phyloP scores from a whole-genome alignment of 2,888 invertebrate species.

The Andrena praecox region DNA sequence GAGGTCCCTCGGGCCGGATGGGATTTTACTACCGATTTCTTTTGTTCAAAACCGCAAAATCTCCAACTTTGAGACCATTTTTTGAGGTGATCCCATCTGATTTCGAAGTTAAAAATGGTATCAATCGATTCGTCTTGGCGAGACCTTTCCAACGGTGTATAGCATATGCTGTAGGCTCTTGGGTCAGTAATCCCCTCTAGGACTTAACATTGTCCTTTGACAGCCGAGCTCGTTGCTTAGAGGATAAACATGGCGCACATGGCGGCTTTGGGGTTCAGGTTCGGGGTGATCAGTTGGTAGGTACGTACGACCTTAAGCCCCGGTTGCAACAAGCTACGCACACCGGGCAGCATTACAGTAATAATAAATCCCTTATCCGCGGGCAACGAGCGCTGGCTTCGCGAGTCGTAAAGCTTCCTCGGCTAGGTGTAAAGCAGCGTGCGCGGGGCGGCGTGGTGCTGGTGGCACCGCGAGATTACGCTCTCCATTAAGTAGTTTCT shows the following conservation, averaged over 20 bases:
- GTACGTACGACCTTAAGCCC: not conserved
- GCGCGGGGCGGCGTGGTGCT: constrained; percentile 3
- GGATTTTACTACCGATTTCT: too few species aligned
- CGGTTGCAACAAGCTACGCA: constrained; percentile 16
- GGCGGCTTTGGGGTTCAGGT: not conserved
- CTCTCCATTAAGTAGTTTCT: constrained; percentile 56
- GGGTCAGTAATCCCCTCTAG: too few species aligned
- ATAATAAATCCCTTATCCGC: constrained; percentile 46
- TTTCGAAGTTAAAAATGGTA: too few species aligned
- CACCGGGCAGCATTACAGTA: constrained; percentile 14
- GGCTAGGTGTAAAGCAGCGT: constrained; percentile 33
- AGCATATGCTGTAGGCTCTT: too few species aligned
- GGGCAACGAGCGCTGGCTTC: constrained; percentile 13
- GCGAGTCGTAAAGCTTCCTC: constrained; percentile 46
- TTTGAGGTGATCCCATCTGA: too few species aligned
- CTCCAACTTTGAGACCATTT: too few species aligned
- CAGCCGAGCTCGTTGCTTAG: not conserved
- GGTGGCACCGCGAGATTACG: constrained; percentile 55
- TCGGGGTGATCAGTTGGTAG: not conserved
- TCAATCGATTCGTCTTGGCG: too few species aligned
- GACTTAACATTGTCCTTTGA: too few species aligned
- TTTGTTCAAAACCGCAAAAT: too few species aligned
- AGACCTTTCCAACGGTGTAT: too few species aligned
- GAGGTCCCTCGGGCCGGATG: too few species aligned
- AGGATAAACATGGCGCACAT: not conserved